These are phyloP conservation scores for Balanococcus diminutus DNA, from an alignment of 2,888 invertebrate species.

Conservation along the genomic window DNA sequence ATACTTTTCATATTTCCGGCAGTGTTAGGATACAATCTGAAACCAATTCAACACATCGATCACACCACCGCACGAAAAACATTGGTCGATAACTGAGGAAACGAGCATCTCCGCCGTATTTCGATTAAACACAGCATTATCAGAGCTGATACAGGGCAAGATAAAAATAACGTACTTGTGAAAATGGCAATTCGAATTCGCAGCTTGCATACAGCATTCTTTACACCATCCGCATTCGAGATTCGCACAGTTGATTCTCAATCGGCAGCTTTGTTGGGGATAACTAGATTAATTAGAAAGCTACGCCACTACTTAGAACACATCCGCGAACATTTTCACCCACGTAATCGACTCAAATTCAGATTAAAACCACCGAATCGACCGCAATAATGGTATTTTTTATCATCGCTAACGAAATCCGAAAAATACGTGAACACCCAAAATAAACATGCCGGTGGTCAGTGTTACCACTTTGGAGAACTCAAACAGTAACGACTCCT, in stretches of 20 bases:
- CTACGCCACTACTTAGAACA: neutral
- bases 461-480: slow-evolving; percentile 25
- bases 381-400: neutral
- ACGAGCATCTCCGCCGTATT: too few species aligned
- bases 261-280: neutral
- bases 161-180: slow-evolving; percentile 16
- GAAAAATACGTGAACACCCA: slow-evolving; percentile 37
- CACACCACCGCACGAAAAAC: neutral
- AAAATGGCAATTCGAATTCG: neutral
- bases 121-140: neutral
- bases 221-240: neutral
- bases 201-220: neutral
- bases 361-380: neutral
- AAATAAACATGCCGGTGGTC: slow-evolving; percentile 44
- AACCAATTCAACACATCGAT: neutral
- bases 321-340: neutral
- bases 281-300: neutral
- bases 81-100: too few species aligned
- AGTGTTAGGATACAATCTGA: neutral
- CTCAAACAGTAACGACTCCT: neutral
- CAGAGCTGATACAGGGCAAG: neutral
- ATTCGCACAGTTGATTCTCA: neutral
- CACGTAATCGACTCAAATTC: neutral
- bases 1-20: too few species aligned
- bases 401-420: neutral